These are phyloP conservation scores for Cnemophilus loriae DNA, from an alignment of 2,113 vertebrate genomes.

Conservation along the genomic window DNA sequence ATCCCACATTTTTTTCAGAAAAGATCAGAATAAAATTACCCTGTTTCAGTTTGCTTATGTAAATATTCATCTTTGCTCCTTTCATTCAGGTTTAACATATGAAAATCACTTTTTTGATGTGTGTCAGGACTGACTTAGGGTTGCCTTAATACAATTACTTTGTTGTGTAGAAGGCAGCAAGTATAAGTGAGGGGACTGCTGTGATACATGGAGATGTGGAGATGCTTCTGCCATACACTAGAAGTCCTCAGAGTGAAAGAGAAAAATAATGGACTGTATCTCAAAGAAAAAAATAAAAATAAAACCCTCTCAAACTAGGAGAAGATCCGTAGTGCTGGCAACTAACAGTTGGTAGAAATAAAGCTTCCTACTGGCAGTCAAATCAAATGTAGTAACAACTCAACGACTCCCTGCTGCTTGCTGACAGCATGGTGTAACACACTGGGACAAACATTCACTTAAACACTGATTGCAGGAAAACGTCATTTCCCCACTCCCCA, in stretches of 20 bases:
- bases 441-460: constrained; percentile 85
- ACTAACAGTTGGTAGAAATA: constrained; percentile 78
- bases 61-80: not conserved
- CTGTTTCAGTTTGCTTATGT: not conserved
- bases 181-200: not conserved
- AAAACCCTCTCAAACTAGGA: constrained; percentile 19
- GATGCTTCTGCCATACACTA: not conserved
- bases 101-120: not conserved
- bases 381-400: constrained; percentile 87
- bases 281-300: not conserved
- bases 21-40: not conserved
- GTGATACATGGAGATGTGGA: not conserved
- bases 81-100: not conserved
- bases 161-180: not conserved
- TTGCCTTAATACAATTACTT: not conserved
- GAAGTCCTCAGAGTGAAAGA: not conserved
- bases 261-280: not conserved
- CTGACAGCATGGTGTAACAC: constrained; percentile 79
- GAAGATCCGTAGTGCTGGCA: constrained; percentile 61
- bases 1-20: not conserved
- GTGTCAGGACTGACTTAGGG: not conserved
- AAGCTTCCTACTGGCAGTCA: constrained; percentile 82
- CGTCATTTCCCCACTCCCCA: constrained; percentile 65
- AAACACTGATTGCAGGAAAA: constrained; percentile 80
- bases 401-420: constrained; percentile 74